A percentile compares a stretch with the other conserved stretches of the same genome.
phyloP scores from a whole-genome alignment of 2,113 vertebrate genomes.

The Delphinus delphis region DNA sequence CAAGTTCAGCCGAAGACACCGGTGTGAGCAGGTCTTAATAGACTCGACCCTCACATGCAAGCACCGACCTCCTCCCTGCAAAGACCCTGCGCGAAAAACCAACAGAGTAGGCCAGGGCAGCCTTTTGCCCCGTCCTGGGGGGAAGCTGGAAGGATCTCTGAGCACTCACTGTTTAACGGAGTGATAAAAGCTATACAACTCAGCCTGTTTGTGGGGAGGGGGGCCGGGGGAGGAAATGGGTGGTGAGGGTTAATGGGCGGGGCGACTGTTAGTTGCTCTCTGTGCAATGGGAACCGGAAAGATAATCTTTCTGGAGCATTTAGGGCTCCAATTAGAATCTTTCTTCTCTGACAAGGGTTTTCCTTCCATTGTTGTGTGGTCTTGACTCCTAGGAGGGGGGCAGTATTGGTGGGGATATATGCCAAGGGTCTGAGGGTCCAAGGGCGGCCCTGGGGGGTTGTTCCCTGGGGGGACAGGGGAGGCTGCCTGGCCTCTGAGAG shows the following conservation, averaged over 20 bases:
- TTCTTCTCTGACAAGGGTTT: slow-evolving; percentile 62
- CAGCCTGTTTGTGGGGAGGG: not conserved
- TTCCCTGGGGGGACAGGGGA: not conserved
- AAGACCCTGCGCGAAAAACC: not conserved
- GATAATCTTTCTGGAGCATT: slow-evolving; percentile 57
- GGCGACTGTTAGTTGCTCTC: not conserved
- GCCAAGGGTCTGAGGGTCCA: not conserved
- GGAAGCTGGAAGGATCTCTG: not conserved
- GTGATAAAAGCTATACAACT: not conserved
- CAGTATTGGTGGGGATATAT: not conserved
- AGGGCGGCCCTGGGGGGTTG: not conserved
- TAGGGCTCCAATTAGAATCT: slow-evolving; percentile 50
- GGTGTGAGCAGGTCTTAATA: not conserved
- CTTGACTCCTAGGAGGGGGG: not conserved
- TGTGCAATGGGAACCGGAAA: slow-evolving; percentile 50
- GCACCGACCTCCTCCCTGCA: not conserved
- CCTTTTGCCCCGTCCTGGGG: not conserved
- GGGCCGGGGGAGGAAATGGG: not conserved
- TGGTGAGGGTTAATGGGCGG: not conserved
- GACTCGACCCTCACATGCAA: not conserved
- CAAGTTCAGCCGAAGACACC: not conserved
- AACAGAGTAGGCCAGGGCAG: not conserved
- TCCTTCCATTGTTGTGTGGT: slow-evolving; percentile 59
- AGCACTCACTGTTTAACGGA: not conserved
- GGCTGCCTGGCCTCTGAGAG: not conserved